Conservation (phyloP, 1,140 invertebrate genomes). For the Drosophila littoralis region DNA sequence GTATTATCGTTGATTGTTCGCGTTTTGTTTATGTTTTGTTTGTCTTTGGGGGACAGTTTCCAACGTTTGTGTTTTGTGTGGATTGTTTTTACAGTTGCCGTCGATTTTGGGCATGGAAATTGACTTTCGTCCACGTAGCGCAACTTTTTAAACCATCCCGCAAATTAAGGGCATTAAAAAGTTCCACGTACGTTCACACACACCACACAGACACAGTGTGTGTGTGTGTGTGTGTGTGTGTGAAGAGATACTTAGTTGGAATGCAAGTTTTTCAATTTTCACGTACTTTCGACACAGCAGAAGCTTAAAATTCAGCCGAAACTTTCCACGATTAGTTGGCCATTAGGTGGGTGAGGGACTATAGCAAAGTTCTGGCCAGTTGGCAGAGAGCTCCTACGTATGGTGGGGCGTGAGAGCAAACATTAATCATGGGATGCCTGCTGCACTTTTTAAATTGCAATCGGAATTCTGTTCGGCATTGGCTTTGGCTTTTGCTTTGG, state of each 20-base stretch:
- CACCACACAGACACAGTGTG: background rate
- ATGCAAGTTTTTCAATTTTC: slow-evolving; percentile 57
- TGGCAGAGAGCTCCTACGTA: background rate
- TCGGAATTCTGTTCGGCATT: slow-evolving; percentile 42
- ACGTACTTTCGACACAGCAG: slow-evolving; percentile 40
- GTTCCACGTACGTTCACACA: slow-evolving; percentile 30
- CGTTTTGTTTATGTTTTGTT: slow-evolving; percentile 37
- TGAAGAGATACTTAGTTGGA: slow-evolving; percentile 42
- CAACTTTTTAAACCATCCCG: slow-evolving; percentile 53
- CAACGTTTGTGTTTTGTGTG: slow-evolving; percentile 19
- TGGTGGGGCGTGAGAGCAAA: slow-evolving; percentile 18
- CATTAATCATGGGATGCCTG: slow-evolving; percentile 57
- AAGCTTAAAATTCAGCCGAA: slow-evolving; percentile 52
- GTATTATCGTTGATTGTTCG: background rate
- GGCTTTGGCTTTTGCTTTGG: slow-evolving; percentile 7
- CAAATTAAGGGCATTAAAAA: slow-evolving; percentile 63
- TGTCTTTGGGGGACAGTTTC: slow-evolving; percentile 47
- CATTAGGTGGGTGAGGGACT: slow-evolving; percentile 29
- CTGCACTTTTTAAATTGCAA: slow-evolving; percentile 57
- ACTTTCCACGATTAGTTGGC: slow-evolving; percentile 55
- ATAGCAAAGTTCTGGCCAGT: slow-evolving; percentile 35
- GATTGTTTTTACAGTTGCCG: slow-evolving; percentile 56
- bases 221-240: background rate
- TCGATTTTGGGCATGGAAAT: slow-evolving; percentile 39
- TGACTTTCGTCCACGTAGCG: slow-evolving; percentile 52